Percentiles rank a stretch among this genome's conserved stretches.
Conservation (phyloP, 1,140 invertebrate species). For the Himalopsyche phryganea region DNA sequence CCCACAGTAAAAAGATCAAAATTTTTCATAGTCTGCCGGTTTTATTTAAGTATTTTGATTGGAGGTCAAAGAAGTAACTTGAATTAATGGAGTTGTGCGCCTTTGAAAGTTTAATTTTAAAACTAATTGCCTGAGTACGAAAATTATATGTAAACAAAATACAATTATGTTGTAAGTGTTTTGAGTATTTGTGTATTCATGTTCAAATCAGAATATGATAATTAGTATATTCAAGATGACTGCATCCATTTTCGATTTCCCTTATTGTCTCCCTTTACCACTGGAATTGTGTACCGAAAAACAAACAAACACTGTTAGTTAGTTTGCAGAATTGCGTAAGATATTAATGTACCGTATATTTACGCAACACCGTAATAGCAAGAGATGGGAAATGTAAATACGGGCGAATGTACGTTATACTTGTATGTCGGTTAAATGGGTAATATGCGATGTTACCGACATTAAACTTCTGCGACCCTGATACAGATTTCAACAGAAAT, state of each 20-base stretch:
- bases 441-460: neutral
- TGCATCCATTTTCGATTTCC: no score
- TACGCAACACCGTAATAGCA: conserved; percentile 8
- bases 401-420: conserved; percentile 2
- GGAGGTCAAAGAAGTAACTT: no score
- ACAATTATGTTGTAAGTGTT: no score
- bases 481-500: conserved; percentile 7
- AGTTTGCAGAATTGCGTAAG: conserved; percentile 23
- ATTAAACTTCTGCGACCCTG: conserved; percentile 13
- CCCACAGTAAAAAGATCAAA: no score
- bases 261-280: neutral
- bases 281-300: conserved; percentile 10
- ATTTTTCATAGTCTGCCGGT: no score
- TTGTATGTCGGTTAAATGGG: conserved; percentile 2
- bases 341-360: conserved; percentile 28
- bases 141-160: neutral
- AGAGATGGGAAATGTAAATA: conserved; percentile 12
- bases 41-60: no score
- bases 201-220: no score
- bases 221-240: no score
- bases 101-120: neutral
- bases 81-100: neutral
- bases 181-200: no score
- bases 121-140: neutral
- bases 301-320: conserved; percentile 20